Evolutionary conservation across 2,888 invertebrate species (phyloP), one percentile per base, ranked within the genome.

Genomic region (Troides oblongomaculatus): DNA sequence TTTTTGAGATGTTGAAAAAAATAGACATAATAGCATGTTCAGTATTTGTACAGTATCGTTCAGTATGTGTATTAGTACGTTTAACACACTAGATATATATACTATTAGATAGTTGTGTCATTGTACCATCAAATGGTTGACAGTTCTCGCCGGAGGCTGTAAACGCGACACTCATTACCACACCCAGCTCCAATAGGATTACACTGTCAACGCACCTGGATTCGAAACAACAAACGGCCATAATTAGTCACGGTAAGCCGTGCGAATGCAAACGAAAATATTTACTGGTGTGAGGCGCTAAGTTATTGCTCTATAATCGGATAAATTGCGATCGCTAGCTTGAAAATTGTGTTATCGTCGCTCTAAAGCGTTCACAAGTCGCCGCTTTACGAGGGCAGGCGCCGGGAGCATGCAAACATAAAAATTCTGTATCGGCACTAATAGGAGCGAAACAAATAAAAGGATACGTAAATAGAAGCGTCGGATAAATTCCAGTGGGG

Each of bases 371-470:
- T 85, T 89, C 86, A 82, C 87, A 83, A 89, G 88, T 89, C 89
- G 90, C 81, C 90, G 83, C 88, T 92, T 92, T 92, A 92, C 90
- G 92, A 92, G 84, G 84, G 84, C 84, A 86, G 86, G 84, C 89
- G 87, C 77, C 88, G 84, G 81, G 86, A 84, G 81, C 88, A 87
- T 87, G 89, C 88, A 88, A 89, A 91, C 92, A 92, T 92, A 92
- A 92, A 92, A 92, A 92, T 90, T 90, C 90, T 92, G 90, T 92
- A 92, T 92, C 90, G 91, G 83, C 90, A 90, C 92, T 92, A 92
- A 92, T 92, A 92, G 92, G 87, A 90, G 81, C 79, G 88, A 90
- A 91, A 92, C 92, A 92, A 92, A 92, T 92, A 92, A 92, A 92
- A 92, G 88, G 89, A 92, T 91, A 91, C 92, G 92, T 91, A 92